Base-by-base conservation (phyloP, 2,888 invertebrate genomes). In the Hirtodrosophila cameraria region DNA sequence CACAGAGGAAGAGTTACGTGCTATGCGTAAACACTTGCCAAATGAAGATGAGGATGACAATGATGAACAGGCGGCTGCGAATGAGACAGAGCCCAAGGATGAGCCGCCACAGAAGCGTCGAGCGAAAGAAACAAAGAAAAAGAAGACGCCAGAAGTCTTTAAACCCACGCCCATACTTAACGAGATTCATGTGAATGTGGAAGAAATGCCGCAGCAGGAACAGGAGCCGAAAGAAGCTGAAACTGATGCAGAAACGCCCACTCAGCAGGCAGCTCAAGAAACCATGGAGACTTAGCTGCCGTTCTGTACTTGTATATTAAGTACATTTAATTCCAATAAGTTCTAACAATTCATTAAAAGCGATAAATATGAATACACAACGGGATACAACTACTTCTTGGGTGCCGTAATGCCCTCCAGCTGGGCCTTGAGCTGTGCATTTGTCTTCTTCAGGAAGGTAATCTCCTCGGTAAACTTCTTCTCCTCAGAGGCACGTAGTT, bases 331-430 rank as follows among this genome's bases (percentile, higher is more conserved):
- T 84, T 71, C 43, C 27, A 60, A 59, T 69, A 35, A 66, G 52
- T 63, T 65, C 33, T 42, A 84, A 69, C 62, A 78, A 70, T 50
- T 64, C 25, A 38, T 48, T 50, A 55, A 67, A 60, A 31, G 36
- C 42, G 46, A 59, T 43, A 54, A 71, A 77, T 41, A 41, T 11
- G 59, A 49, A 42, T 35, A 57, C 43, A 42, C 48, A 39, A 27
- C 42, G 8, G 28, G 31, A 1, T 31, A 9, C 27, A 2, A 43
- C 92, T 93, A 97, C 92, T 97, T 97, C 92, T 97, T 97, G 20
- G 97, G 97, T 52, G 97, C 97, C 77, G 97, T 97, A 77, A 98
- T 97, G 75, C 97, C 97, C 92, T 98, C 97, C 72, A 98, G 92
- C 93, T 98, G 97, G 38, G 96, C 95, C 94, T 98, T 98, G 7